Conservation (phyloP, 2,797 vertebrate genomes). For the Pachyuromys duprasi region DNA sequence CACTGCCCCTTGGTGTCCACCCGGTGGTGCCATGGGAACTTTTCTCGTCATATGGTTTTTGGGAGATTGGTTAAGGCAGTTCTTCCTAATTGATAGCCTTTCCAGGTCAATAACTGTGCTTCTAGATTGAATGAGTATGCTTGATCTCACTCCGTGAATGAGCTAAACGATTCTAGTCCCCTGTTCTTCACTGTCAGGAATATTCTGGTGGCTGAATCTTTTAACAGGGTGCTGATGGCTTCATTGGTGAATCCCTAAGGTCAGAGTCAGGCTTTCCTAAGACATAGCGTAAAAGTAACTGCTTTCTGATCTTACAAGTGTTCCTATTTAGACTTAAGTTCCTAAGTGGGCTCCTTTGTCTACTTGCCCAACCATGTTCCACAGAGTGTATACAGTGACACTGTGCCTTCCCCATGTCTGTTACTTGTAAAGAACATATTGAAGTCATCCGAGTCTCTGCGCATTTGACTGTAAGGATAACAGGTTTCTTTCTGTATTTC, state of each 20-base stretch:
- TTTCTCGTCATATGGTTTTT: not conserved
- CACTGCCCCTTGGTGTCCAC: not conserved
- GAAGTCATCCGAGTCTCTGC: not conserved
- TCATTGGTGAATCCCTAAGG: not conserved
- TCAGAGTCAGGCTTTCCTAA: not conserved
- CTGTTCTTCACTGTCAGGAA: not conserved
- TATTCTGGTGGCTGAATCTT: not conserved
- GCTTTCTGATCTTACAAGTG: not conserved
- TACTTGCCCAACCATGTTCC: not conserved
- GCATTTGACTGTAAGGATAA: not conserved
- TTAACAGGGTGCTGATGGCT: not conserved
- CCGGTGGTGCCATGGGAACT: no score
- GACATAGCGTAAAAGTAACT: not conserved
- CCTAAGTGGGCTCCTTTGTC: not conserved
- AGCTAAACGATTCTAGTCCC: not conserved
- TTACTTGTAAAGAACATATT: not conserved
- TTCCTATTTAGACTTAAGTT: not conserved
- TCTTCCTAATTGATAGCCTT: not conserved
- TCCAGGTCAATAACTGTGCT: not conserved
- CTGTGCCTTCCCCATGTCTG: not conserved
- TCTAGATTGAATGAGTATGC: not conserved
- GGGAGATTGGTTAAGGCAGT: not conserved
- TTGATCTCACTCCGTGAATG: not conserved
- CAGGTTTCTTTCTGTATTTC: not conserved
- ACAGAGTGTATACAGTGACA: not conserved